Percentiles rank a stretch among this genome's conserved stretches.
These are phyloP conservation scores for Catocala fraxini DNA, from an alignment of 2,888 invertebrate genomes.

Conservation along the genomic window DNA sequence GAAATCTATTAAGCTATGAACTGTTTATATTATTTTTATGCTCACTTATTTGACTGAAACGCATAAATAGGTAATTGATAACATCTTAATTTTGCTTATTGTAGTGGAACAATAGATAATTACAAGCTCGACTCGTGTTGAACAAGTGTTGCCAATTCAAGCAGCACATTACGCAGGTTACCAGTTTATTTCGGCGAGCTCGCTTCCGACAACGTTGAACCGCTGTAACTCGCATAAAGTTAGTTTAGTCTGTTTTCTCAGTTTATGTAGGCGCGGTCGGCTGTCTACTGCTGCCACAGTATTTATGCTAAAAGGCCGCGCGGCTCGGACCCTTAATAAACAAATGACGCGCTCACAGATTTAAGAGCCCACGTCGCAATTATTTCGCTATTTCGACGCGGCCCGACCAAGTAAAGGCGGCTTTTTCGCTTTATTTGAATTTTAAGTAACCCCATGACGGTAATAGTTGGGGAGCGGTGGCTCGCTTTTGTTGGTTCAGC, in stretches of 20 bases:
- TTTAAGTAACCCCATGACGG: conserved; percentile 62
- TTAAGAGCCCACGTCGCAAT: conserved; percentile 77
- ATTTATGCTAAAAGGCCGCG: conserved; percentile 80
- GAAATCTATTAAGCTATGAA: too few species aligned
- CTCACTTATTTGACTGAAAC: too few species aligned
- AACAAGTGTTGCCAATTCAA: conserved; percentile 13
- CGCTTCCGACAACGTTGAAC: conserved; percentile 40
- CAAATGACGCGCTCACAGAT: conserved; percentile 79
- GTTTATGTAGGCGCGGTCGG: conserved; percentile 54
- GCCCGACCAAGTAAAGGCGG: conserved; percentile 62
- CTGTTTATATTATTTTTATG: too few species aligned
- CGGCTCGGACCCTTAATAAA: conserved; percentile 77
- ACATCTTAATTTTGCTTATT: conserved; percentile 1
- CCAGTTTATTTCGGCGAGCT: conserved; percentile 42
- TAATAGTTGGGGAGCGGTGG: conserved; percentile 48
- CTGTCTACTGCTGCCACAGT: conserved; percentile 58
- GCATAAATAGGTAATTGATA: too few species aligned
- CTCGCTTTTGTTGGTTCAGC: conserved; percentile 48
- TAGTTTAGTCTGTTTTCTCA: conserved; percentile 49
- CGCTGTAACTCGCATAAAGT: conserved; percentile 45
- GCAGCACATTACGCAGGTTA: conserved; percentile 11
- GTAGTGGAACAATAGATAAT: conserved; percentile 18
- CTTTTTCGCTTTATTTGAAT: conserved; percentile 74
- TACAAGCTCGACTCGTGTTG: conserved; percentile 15
- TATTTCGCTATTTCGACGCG: conserved; percentile 80